phyloP scores from a whole-genome alignment of 1,140 invertebrate genomes.

The Atta texana region DNA sequence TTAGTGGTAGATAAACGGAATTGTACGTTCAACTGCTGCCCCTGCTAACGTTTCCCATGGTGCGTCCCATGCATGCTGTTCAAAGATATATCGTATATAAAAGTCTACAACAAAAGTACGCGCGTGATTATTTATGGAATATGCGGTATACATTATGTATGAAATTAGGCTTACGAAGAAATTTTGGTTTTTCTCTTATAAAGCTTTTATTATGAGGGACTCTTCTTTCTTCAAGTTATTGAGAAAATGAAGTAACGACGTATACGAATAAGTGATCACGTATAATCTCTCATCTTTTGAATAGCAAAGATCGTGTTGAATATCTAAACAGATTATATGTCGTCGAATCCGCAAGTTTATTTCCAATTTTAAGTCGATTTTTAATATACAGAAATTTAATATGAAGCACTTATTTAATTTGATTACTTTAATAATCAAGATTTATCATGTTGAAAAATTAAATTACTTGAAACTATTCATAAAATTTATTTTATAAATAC shows the following conservation, averaged over 20 bases:
- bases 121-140: constrained; percentile 21
- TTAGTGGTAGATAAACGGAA: constrained; percentile 5
- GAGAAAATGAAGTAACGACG: constrained; percentile 3
- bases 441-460: neutral
- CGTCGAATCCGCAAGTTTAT: neutral
- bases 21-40: neutral
- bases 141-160: constrained; percentile 27
- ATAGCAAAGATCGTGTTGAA: constrained; percentile 24
- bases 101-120: neutral
- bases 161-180: neutral
- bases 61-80: neutral
- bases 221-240: neutral
- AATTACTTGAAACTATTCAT: neutral
- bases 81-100: neutral
- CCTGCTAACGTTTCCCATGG: neutral
- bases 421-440: constrained; percentile 3
- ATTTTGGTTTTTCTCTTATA: neutral
- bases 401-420: neutral
- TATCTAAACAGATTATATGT: constrained; percentile 19
- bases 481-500: neutral
- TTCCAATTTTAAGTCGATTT: neutral
- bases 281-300: constrained; percentile 12
- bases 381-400: constrained; percentile 1
- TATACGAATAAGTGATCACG: neutral
- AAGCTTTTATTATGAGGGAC: neutral